Evolutionary conservation across 2,113 vertebrate species (phyloP), one percentile per base, ranked within the genome.

Genomic region (Eulemur macaco): DNA sequence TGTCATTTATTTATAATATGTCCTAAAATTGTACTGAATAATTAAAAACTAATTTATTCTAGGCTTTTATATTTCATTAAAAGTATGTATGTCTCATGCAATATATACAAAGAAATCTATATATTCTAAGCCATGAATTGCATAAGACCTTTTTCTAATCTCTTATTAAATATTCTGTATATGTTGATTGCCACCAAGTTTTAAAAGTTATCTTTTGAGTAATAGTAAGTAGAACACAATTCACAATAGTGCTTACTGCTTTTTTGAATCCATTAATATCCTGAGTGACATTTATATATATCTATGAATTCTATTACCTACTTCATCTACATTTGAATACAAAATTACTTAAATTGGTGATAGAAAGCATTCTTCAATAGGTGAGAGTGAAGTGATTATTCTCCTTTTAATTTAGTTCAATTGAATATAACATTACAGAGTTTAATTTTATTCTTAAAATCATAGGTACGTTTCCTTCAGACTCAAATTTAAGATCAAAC

Each of bases 271-370:
- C 64, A 93, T 94, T 94, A 93, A 91, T 96, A 63, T 94, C 54
- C 27, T 88, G 86, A 94, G 37, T 80, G 73, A 91, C 68, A 96
- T 86, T 66, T 78, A 69, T 89, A 78, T 92, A 78, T 94, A 71
- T 91, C 27, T 86, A 64, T 78, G 86, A 86, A 89, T 97, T 92
- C 83, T 86, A 94, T 83, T 95, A 89, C 87, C 90, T 92, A 84
- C 54, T 94, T 94, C 39, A 95, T 96, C 92, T 97, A 85, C 92
- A 97, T 96, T 80, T 96, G 89, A 97, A 97, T 96, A 37, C 50
- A 95, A 60, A 97, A 96, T 94, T 92, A 95, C 63, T 86, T 92
- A 87, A 96, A 82, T 93, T 2, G 8, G 42, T 90, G 63, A 64
- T 69, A 91, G 92, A 93, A 95, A 89, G 63, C 50, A 50, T 94